phyloP scores from a whole-genome alignment of 2,113 vertebrate genomes.

The Scolopax mira region DNA sequence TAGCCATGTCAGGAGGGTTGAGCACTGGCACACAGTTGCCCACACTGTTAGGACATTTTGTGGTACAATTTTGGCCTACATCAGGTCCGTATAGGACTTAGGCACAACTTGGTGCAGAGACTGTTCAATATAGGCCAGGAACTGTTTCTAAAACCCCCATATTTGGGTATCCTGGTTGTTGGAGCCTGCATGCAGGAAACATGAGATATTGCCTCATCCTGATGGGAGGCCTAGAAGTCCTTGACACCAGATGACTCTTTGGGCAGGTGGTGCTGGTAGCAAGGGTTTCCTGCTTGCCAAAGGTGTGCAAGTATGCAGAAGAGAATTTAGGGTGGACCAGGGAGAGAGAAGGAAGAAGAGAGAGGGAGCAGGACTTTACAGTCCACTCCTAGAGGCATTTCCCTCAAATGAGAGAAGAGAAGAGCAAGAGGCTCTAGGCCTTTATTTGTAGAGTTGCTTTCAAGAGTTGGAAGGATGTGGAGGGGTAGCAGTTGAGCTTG shows the following conservation, averaged over 20 bases:
- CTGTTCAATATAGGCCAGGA: not conserved
- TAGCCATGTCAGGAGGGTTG: not conserved
- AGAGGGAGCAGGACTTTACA: not conserved
- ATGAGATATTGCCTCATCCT: not conserved
- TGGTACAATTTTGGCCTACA: not conserved
- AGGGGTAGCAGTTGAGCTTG: not conserved
- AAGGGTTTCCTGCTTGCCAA: not conserved
- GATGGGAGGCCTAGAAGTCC: not conserved
- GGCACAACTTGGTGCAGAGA: not conserved
- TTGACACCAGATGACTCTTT: not conserved
- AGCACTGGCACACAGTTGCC: not conserved
- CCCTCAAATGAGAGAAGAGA: not conserved
- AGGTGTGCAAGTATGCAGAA: not conserved
- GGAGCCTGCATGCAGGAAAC: not conserved
- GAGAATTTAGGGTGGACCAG: not conserved
- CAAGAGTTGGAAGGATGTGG: not conserved
- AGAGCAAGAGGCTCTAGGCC: not conserved
- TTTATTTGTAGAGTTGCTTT: not conserved
- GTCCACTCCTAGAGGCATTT: not conserved
- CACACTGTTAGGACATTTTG: not conserved
- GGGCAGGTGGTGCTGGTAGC: not conserved
- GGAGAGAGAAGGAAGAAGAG: not conserved
- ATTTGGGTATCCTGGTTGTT: not conserved
- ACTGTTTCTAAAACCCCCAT: not conserved
- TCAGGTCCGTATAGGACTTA: not conserved